These are phyloP conservation scores for Eira barbara DNA, from an alignment of 2,113 vertebrate genomes.

Conservation along the genomic window DNA sequence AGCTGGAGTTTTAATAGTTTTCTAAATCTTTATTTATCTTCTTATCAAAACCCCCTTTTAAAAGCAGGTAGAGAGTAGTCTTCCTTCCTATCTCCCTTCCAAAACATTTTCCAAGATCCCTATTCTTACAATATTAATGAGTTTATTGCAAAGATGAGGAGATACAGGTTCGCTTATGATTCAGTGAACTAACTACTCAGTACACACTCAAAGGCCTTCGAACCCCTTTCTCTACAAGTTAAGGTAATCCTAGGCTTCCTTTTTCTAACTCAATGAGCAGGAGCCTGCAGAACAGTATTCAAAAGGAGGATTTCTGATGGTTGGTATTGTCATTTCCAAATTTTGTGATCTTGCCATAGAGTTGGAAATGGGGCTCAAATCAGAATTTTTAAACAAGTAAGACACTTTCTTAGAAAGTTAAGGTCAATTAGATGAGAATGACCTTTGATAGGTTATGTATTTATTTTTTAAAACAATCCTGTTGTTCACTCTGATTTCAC, in stretches of 20 bases:
- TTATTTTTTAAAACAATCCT: constrained; percentile 25
- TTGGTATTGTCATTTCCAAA: constrained; percentile 56
- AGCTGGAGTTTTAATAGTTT: constrained; percentile 30
- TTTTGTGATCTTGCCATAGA: neutral
- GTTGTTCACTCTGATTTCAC: neutral
- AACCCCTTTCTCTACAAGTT: neutral
- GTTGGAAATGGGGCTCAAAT: neutral
- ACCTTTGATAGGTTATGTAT: constrained; percentile 15
- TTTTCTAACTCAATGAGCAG: neutral
- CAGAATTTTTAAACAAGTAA: constrained; percentile 51
- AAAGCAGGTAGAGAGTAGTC: constrained; percentile 31
- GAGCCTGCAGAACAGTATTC: constrained; percentile 26
- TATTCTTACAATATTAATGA: constrained; percentile 50
- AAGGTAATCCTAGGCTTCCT: neutral
- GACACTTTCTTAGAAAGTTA: constrained; percentile 26
- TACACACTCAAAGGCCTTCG: neutral
- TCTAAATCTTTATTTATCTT: constrained; percentile 63
- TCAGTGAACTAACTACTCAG: neutral
- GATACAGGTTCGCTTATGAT: constrained; percentile 7
- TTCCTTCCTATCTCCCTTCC: neutral
- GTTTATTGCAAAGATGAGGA: constrained; percentile 3
- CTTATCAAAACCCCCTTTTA: constrained; percentile 31
- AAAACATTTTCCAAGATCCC: constrained; percentile 46
- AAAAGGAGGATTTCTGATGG: constrained; percentile 19
- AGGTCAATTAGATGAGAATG: constrained; percentile 30